Evolutionary conservation across 2,888 invertebrate genomes (phyloP).

Genomic region (Eupeodes luniger): DNA sequence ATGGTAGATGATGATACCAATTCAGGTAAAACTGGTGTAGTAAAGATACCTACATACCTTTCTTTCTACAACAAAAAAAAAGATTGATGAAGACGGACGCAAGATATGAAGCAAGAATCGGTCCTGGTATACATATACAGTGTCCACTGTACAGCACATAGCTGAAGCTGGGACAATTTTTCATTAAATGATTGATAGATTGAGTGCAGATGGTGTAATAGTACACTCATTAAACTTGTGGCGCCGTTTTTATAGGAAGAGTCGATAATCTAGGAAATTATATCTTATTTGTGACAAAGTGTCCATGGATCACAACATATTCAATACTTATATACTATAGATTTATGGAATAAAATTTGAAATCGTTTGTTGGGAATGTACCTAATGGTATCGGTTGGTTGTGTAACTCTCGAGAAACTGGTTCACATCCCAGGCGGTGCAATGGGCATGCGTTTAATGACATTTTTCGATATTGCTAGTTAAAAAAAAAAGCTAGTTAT

Average conservation of each 20-base stretch:
- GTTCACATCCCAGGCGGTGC: constrained; percentile 51
- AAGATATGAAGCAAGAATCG: constrained; percentile 1
- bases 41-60: too few species aligned
- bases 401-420: constrained; percentile 58
- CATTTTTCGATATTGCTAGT: constrained; percentile 13
- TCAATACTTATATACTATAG: neutral
- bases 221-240: constrained; percentile 43
- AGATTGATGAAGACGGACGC: neutral
- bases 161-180: constrained; percentile 17
- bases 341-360: constrained; percentile 26
- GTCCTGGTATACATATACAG: neutral
- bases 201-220: constrained; percentile 50
- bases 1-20: neutral
- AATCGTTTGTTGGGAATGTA: constrained; percentile 30
- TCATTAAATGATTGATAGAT: constrained; percentile 51
- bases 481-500: too few species aligned
- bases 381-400: constrained; percentile 59
- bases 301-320: neutral
- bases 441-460: constrained; percentile 56
- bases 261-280: constrained; percentile 1
- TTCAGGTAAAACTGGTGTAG: too few species aligned
- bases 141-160: too few species aligned
- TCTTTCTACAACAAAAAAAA: neutral
- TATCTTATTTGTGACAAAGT: constrained; percentile 1
- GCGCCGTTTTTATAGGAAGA: constrained; percentile 38